Evolutionary conservation across 1,140 invertebrate species (phyloP).

Genomic region (Ostrea edulis): DNA sequence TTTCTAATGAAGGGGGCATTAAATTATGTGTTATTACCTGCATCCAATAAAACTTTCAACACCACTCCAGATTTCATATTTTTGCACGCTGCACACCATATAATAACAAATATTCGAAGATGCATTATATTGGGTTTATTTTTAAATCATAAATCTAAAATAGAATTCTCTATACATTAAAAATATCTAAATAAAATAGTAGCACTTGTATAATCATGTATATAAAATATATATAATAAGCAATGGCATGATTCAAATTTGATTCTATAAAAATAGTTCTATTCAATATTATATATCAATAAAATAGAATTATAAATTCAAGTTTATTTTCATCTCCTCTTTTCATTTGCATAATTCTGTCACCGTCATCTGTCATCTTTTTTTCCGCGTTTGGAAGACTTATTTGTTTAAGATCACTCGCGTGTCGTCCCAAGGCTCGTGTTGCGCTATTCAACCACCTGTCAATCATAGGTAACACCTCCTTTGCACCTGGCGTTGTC

Average conservation of each 20-base stretch:
- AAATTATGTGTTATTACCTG: not conserved
- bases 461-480: constrained; percentile 30
- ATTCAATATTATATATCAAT: constrained; percentile 21
- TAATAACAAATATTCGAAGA: not conserved
- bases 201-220: constrained; percentile 14
- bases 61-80: not conserved
- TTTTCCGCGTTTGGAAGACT: constrained; percentile 24
- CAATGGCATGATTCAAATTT: constrained; percentile 24
- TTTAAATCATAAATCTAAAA: constrained; percentile 5
- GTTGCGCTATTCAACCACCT: constrained; percentile 8
- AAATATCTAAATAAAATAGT: constrained; percentile 2
- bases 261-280: constrained; percentile 20
- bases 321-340: constrained; percentile 4
- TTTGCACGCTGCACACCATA: not conserved
- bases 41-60: not conserved
- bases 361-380: constrained; percentile 15
- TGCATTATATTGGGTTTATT: not conserved
- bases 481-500: constrained; percentile 35
- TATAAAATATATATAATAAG: constrained; percentile 16
- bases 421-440: constrained; percentile 8
- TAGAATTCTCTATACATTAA: constrained; percentile 2
- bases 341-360: constrained; percentile 19
- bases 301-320: constrained; percentile 20
- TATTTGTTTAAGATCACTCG: constrained; percentile 27
- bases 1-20: not conserved